Conservation (phyloP, 2,797 vertebrate genomes). For the Leontopithecus rosalia region DNA sequence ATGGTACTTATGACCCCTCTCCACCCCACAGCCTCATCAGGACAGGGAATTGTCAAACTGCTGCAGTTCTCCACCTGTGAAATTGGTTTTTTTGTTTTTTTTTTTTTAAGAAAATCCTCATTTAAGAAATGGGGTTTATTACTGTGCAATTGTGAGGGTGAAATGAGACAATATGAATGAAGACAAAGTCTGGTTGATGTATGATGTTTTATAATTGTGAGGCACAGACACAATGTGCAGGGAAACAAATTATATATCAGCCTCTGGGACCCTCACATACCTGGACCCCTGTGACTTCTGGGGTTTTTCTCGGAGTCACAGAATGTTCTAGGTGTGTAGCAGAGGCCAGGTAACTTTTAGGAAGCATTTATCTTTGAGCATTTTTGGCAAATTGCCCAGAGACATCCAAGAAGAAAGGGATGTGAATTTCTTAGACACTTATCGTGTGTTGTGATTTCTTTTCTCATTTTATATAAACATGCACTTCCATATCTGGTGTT, state of each 20-base stretch:
- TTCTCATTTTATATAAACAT: not conserved
- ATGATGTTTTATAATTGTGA: fast-evolving
- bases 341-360: not conserved
- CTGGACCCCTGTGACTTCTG: not conserved
- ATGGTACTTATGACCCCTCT: fast-evolving
- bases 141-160: not conserved
- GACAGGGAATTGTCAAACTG: no score
- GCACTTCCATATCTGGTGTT: not conserved
- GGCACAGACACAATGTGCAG: not conserved
- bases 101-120: no score
- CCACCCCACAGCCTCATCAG: not conserved
- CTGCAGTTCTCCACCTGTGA: fast-evolving
- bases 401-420: not conserved
- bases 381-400: not conserved
- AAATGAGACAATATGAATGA: not conserved
- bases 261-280: fast-evolving
- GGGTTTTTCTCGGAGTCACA: no score
- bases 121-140: no score
- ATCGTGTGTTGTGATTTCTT: not conserved
- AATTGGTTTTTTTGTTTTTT: not conserved
- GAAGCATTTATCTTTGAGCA: not conserved
- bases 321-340: not conserved
- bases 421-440: not conserved
- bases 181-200: fast-evolving
- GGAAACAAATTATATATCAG: fast-evolving